Evolutionary conservation across 2,888 invertebrate species (phyloP).

Genomic region (Cheilosia urbana): DNA sequence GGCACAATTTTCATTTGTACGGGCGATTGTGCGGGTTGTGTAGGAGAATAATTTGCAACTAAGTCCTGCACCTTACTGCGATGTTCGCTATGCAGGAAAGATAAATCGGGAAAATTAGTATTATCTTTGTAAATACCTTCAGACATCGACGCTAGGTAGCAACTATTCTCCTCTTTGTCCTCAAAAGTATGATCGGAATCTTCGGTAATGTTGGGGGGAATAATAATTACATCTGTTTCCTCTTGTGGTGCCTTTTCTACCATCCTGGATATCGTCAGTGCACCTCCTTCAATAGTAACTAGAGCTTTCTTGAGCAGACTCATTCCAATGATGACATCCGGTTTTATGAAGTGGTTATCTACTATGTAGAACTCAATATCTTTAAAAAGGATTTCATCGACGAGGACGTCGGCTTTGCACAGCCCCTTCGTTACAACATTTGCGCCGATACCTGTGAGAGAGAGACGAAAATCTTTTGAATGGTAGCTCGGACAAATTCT

Average conservation of each 20-base stretch:
- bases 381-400: slow-evolving; percentile 16
- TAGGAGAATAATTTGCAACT: slow-evolving; percentile 10
- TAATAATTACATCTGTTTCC: no score
- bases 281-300: no score
- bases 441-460: slow-evolving; percentile 17
- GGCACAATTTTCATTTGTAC: slow-evolving; percentile 51
- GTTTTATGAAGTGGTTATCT: slow-evolving; percentile 21
- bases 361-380: slow-evolving; percentile 25
- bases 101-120: slow-evolving; percentile 19
- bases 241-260: no score
- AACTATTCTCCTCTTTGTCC: no score
- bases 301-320: no score
- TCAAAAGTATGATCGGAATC: no score
- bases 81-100: not conserved
- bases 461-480: slow-evolving; percentile 15
- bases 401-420: not conserved
- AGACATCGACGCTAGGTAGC: slow-evolving; percentile 1
- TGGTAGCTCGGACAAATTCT: no score
- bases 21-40: not conserved
- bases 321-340: slow-evolving; percentile 8
- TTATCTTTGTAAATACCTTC: slow-evolving; percentile 20
- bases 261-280: no score
- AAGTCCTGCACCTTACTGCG: not conserved
- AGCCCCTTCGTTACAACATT: slow-evolving; percentile 16
- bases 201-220: no score